Evolutionary conservation across 2,888 invertebrate species (phyloP), one percentile per base, ranked within the genome.

Genomic region (Callosobruchus maculatus): DNA sequence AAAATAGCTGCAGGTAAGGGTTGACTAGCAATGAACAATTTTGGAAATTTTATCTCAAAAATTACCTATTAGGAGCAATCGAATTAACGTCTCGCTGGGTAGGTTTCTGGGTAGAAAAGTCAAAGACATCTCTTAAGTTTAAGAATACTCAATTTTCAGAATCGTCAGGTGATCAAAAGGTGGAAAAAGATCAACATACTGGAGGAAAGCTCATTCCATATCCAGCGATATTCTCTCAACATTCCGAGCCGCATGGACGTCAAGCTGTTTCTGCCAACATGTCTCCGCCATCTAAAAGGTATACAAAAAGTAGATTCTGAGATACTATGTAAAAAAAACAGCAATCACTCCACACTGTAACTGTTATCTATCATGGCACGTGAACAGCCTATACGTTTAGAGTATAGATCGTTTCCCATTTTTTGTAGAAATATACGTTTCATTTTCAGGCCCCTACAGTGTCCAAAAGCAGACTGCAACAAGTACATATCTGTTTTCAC

Each of bases 401-500:
- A 21, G 0, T 68, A 1, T 9, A 68, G 21, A 20, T n/a, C 3
- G 22, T 68, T 18, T 4, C 9, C 9, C 20, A 67, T 70, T 9
- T 20, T 4, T n/a, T 67, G 67, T 9, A 5, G 2, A 67, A 20
- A 22, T 22, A 22, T 70, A n/a, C n/a, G 26, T 71, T 71, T 7
- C 9, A 13, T 22, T 84, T 85, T 76, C 75, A 87, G 89, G 76
- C 88, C 88, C 0, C 85, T 88, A 68, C 84, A 86, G 69, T 91
- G 91, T 78, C 91, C 90, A 0, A 86, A 88, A 75, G 79, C 87
- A 1, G 85, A 87, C 21, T 91, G 91, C 78, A 85, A 86, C 4
- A 88, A 89, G 76, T 89, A 88, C 74, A 88, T 91, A 4, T 89
- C 90, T 0, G 86, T 89, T 70, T 88, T 89, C 31, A 88, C 90